phyloP scores from a whole-genome alignment of 2,797 vertebrate genomes.

The Dipus sagitta region DNA sequence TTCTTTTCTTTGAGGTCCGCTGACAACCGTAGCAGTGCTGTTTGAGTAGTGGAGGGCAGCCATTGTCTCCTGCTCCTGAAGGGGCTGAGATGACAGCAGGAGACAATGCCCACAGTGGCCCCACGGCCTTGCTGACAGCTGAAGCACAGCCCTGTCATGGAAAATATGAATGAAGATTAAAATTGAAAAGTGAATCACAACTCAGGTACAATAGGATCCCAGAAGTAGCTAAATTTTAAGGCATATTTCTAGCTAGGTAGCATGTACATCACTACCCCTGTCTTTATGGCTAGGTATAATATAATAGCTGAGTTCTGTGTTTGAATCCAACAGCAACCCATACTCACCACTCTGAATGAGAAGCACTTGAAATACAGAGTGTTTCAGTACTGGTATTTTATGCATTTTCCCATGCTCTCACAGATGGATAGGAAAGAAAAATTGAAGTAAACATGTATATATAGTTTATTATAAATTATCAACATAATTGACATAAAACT shows the following conservation, averaged over 20 bases:
- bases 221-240: neutral
- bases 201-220: neutral
- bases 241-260: neutral
- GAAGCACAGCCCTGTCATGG: neutral
- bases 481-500: neutral
- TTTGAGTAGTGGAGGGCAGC: too few relatives aligned
- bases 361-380: neutral
- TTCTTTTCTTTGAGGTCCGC: neutral
- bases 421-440: neutral
- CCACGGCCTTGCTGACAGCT: neutral
- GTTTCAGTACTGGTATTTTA: neutral
- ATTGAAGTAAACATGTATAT: neutral
- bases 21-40: neutral
- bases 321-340: neutral
- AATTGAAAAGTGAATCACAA: neutral
- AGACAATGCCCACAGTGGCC: neutral
- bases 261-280: neutral
- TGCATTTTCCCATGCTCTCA: neutral
- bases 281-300: neutral
- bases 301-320: neutral
- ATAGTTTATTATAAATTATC: constrained; percentile 7
- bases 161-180: neutral
- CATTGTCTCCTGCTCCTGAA: neutral
- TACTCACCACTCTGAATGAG: constrained; percentile 41
- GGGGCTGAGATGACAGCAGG: neutral